Evolutionary conservation across 2,888 invertebrate species (phyloP), one percentile per base, ranked within the genome.

Genomic region (Chrysolina haemoptera): DNA sequence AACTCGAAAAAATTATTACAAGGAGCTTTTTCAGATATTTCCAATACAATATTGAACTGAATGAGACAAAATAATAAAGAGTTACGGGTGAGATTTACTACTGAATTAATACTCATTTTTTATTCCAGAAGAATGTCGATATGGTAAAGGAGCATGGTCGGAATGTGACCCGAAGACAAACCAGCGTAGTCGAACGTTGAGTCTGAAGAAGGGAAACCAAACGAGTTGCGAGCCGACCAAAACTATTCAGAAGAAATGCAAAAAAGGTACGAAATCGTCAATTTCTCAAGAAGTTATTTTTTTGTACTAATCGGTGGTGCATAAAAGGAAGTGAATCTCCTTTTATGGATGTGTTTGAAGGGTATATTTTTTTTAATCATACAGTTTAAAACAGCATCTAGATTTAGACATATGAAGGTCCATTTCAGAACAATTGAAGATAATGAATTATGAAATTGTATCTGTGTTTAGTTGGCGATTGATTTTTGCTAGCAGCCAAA

Each of bases 161-260:
- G 95, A 96, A 84, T 97, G 97, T 87, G 96, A 97, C 86, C 88
- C 93, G 59, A 94, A 94, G 87, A 94, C 94, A 76, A 96, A 96
- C 88, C 92, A 93, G 85, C 92, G 96, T 82, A 93, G 94, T 68
- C 91, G 96, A 81, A 95, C 94, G 77, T 90, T 96, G 81, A 96
- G 94, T 40, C 89, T 97, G 84, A 96, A 96, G 90, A 95, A 95
- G 86, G 96, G 96, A 50, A 95, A 95, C 87, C 89, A 91, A 55
- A 91, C 92, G 76, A 92, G 91, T 82, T 96, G 96, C 88, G 95
- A 96, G 86, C 92, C 92, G 80, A 93, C 94, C 82, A 96, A 95
- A 90, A 95, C 93, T 76, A 94, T 96, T 82, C 94, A 95, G 88
- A 96, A 96, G 90, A 96, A 96, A 86, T 96, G 96, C 92, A 96